phyloP scores from a whole-genome alignment of 2,797 vertebrate species.

The Octomys mimax region DNA sequence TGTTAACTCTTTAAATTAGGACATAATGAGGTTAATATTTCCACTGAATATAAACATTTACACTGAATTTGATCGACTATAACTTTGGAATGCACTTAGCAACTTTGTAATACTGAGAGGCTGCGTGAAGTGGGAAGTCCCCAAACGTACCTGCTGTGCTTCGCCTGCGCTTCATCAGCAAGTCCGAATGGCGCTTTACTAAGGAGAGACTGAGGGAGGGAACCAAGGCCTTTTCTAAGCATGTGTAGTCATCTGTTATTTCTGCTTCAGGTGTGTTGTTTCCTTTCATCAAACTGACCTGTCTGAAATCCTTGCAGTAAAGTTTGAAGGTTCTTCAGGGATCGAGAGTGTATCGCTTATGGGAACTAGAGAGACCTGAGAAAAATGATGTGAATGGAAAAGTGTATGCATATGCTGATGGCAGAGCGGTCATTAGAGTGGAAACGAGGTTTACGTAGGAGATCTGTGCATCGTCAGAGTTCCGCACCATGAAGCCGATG shows the following conservation, averaged over 20 bases:
- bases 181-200: neutral
- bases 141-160: neutral
- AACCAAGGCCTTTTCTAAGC: neutral
- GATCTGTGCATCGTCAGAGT: neutral
- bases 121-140: neutral
- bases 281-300: neutral
- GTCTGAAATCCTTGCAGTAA: constrained; percentile 9
- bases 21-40: neutral
- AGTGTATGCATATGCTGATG: neutral
- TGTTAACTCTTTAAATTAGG: neutral
- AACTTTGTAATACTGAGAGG: neutral
- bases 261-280: neutral
- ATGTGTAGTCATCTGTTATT: neutral
- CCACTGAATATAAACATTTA: neutral
- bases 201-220: neutral
- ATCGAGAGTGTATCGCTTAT: neutral
- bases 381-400: constrained; percentile 1
- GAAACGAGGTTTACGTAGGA: neutral
- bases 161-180: neutral
- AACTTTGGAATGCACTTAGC: neutral
- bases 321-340: neutral
- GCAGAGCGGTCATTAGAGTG: neutral
- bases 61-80: neutral
- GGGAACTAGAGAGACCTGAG: neutral
- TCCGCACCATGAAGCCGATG: neutral